Conservation (phyloP, 1,140 invertebrate genomes). For the Drosophila lacteicornis region DNA sequence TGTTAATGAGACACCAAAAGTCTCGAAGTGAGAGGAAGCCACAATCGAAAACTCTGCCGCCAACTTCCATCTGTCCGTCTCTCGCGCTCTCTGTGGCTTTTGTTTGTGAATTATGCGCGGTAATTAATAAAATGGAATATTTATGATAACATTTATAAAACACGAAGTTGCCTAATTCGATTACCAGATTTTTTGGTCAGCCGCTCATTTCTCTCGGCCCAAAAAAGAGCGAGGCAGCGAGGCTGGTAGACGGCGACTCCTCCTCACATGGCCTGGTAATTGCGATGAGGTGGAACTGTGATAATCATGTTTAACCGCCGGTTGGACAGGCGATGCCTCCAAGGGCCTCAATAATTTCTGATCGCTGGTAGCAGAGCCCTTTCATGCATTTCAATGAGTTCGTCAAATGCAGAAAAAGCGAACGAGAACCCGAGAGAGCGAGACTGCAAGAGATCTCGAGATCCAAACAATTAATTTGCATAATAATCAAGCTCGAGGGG, state of each 20-base stretch:
- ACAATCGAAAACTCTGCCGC: slow-evolving; percentile 20
- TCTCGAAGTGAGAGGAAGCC: slow-evolving; percentile 33
- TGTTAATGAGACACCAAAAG: slow-evolving; percentile 67
- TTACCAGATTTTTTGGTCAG: slow-evolving; percentile 68
- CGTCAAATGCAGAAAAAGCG: slow-evolving; percentile 60
- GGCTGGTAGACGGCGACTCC: not conserved
- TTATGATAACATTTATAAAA: slow-evolving; percentile 84
- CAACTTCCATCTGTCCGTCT: slow-evolving; percentile 48
- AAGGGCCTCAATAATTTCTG: slow-evolving; percentile 16
- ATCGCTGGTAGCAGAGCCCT: slow-evolving; percentile 33
- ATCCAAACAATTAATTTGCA: slow-evolving; percentile 77
- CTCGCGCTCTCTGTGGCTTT: slow-evolving; percentile 19
- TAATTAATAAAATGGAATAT: slow-evolving; percentile 84
- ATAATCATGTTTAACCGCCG: slow-evolving; percentile 78
- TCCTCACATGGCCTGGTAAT: slow-evolving; percentile 63
- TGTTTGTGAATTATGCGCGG: slow-evolving; percentile 76
- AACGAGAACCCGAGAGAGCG: slow-evolving; percentile 17
- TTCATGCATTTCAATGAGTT: slow-evolving; percentile 81
- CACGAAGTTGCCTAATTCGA: slow-evolving; percentile 82
- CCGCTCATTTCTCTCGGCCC: slow-evolving; percentile 28
- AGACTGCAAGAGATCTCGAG: slow-evolving; percentile 1
- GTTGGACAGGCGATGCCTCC: slow-evolving; percentile 18
- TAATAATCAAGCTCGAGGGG: slow-evolving; percentile 66
- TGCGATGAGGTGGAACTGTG: slow-evolving; percentile 80
- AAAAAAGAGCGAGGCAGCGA: not conserved